Conservation (phyloP, 2,797 vertebrate species). For the Ataeniobius toweri region DNA sequence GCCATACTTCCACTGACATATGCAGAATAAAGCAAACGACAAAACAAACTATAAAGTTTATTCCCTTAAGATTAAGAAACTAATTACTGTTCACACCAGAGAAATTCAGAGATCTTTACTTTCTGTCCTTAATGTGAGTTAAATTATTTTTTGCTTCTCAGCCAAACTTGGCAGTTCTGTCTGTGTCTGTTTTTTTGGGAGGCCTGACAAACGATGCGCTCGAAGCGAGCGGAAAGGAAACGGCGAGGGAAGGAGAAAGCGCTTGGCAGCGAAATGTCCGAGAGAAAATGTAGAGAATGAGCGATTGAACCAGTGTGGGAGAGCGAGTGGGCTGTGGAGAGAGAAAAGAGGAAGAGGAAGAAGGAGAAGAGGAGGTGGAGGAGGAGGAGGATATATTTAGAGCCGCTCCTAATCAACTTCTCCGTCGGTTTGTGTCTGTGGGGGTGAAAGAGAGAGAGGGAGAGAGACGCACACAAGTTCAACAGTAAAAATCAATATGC, state of each 20-base stretch:
- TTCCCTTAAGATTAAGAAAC: slow-evolving; percentile 10
- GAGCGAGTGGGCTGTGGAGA: slow-evolving; percentile 59
- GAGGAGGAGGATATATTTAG: slow-evolving; percentile 78
- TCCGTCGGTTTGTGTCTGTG: slow-evolving; percentile 76
- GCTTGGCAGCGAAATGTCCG: slow-evolving; percentile 58
- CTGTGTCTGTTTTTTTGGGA: slow-evolving; percentile 11
- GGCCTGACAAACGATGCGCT: slow-evolving; percentile 52
- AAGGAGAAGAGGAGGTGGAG: slow-evolving; percentile 42
- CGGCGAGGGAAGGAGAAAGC: slow-evolving; percentile 54
- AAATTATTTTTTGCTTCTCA: slow-evolving; percentile 36
- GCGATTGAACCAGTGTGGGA: slow-evolving; percentile 62
- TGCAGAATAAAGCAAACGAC: background rate
- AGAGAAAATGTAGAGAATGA: slow-evolving; percentile 60
- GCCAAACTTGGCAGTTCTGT: slow-evolving; percentile 27
- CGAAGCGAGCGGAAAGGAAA: slow-evolving; percentile 58
- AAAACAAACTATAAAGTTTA: slow-evolving; percentile 7
- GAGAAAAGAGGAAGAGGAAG: slow-evolving; percentile 31
- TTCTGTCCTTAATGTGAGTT: slow-evolving; percentile 17
- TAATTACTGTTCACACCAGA: background rate
- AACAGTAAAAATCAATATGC: slow-evolving; percentile 75
- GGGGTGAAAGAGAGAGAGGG: slow-evolving; percentile 61
- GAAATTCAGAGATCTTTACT: background rate
- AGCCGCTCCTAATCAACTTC: slow-evolving; percentile 80
- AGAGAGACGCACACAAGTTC: slow-evolving; percentile 59
- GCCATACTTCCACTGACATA: background rate